Conservation (phyloP, 1,140 invertebrate genomes). For the Melipona quadrifasciata region DNA sequence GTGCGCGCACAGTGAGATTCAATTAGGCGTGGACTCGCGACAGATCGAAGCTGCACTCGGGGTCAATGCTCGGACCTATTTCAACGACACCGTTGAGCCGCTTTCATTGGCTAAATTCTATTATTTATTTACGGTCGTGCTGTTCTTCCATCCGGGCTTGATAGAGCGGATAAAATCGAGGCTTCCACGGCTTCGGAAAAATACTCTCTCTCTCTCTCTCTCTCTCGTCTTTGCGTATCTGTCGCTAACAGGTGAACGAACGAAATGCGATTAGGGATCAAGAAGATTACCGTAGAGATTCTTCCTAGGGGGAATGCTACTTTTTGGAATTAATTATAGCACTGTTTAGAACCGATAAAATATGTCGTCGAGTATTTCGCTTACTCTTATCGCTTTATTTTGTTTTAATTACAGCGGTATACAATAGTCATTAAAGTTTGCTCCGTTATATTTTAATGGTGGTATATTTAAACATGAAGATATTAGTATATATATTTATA, state of each 20-base stretch:
- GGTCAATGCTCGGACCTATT: slow-evolving; percentile 72
- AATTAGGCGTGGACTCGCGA: slow-evolving; percentile 51
- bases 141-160: slow-evolving; percentile 13
- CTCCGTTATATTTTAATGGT: too few species aligned
- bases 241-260: not conserved
- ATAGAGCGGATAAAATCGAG: slow-evolving; percentile 13
- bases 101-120: slow-evolving; percentile 66
- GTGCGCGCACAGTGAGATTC: not conserved
- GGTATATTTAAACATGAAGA: too few species aligned
- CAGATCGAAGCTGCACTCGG: slow-evolving; percentile 48
- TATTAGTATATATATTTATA: too few species aligned
- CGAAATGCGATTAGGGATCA: not conserved
- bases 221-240: not conserved
- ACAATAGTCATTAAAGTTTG: too few species aligned
- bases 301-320: not conserved
- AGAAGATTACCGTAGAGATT: not conserved
- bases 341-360: too few species aligned
- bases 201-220: too few species aligned
- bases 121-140: slow-evolving; percentile 65
- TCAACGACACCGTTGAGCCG: slow-evolving; percentile 65
- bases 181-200: slow-evolving; percentile 58
- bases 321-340: not conserved
- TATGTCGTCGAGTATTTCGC: not conserved
- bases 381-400: not conserved
- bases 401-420: not conserved